phyloP scores from a whole-genome alignment of 2,888 invertebrate genomes.

The Meteorus cinctellus region DNA sequence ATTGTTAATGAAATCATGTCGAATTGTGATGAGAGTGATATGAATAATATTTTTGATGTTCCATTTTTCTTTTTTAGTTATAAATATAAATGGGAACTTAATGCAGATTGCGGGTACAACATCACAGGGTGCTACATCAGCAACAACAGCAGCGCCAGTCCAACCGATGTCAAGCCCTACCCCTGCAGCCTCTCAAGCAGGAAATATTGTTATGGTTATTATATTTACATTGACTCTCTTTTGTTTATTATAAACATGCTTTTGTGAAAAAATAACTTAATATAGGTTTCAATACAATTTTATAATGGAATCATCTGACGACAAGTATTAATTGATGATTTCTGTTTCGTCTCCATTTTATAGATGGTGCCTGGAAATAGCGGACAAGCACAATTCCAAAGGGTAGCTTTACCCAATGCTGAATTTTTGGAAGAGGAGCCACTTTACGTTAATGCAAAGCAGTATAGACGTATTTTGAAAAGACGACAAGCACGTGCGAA shows the following conservation, averaged over 20 bases:
- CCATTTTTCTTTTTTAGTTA: conserved; percentile 74
- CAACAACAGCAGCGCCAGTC: conserved; percentile 71
- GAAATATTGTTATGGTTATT: conserved; percentile 86
- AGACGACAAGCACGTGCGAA: conserved; percentile 95
- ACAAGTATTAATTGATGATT: not conserved
- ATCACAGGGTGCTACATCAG: conserved; percentile 71
- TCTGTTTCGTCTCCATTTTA: not conserved
- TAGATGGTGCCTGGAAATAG: conserved; percentile 77
- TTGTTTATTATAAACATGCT: conserved; percentile 54
- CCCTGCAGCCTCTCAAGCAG: conserved; percentile 71
- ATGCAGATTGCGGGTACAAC: conserved; percentile 79
- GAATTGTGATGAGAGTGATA: not conserved
- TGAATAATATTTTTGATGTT: not conserved
- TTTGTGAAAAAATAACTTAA: no score
- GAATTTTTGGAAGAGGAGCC: conserved; percentile 92
- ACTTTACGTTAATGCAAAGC: conserved; percentile 98
- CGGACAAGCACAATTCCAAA: conserved; percentile 76
- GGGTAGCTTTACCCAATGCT: conserved; percentile 78
- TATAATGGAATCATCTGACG: not conserved
- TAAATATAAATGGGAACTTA: conserved; percentile 85
- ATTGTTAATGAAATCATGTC: conserved; percentile 41
- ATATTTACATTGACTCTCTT: conserved; percentile 62
- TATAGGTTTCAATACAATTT: not conserved
- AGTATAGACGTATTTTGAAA: conserved; percentile 96
- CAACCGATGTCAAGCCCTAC: conserved; percentile 74